Conservation (phyloP, 2,888 invertebrate species). For the Orthosia gracilis region DNA sequence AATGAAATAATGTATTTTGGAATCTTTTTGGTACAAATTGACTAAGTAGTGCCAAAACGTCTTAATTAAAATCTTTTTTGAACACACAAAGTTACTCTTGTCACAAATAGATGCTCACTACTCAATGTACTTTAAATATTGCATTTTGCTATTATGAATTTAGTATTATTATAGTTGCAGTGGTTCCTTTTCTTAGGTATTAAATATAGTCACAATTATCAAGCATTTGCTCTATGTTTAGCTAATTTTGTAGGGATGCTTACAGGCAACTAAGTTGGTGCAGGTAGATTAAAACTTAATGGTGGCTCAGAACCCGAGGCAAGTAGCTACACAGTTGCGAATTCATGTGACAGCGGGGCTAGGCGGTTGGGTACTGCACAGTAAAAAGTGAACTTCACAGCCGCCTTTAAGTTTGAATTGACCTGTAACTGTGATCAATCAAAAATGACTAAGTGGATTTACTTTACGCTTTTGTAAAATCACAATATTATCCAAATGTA, state of each 20-base stretch:
- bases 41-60: conserved; percentile 60
- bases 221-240: conserved; percentile 23
- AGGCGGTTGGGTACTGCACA: too few species aligned
- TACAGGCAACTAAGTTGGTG: conserved; percentile 1
- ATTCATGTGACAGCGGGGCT: too few species aligned
- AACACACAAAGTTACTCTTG: conserved; percentile 35
- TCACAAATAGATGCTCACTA: conserved; percentile 55
- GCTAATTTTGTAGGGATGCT: conserved; percentile 22
- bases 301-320: too few species aligned
- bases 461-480: conserved; percentile 16
- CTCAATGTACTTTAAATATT: conserved; percentile 3
- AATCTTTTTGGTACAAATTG: conserved; percentile 44
- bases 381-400: too few species aligned
- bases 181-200: conserved; percentile 42
- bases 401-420: too few species aligned
- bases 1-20: conserved; percentile 46
- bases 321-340: too few species aligned
- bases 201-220: conserved; percentile 36
- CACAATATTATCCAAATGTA: conserved; percentile 34
- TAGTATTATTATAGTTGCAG: conserved; percentile 35
- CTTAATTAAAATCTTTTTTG: conserved; percentile 10
- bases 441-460: not conserved
- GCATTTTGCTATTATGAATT: conserved; percentile 6
- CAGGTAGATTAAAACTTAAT: too few species aligned
- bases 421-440: not conserved